Evolutionary conservation across 2,797 vertebrate species (phyloP).

Genomic region (Channallabes apus): DNA sequence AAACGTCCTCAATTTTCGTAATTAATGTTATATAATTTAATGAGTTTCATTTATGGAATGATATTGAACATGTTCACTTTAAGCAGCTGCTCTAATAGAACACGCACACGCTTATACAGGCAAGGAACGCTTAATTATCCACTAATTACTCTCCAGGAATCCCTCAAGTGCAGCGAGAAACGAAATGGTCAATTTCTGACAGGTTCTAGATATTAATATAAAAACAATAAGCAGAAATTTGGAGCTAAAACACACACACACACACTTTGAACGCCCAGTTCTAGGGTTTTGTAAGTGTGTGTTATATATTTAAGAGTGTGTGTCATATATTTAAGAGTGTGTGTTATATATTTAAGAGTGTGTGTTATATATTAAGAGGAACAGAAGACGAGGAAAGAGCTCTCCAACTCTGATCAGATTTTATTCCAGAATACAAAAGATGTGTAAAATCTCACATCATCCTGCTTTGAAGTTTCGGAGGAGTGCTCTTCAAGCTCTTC

Average conservation of each 20-base stretch:
- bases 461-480: too few species aligned
- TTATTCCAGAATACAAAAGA: too few species aligned
- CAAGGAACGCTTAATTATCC: neutral
- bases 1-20: neutral
- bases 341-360: too few species aligned
- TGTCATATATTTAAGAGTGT: too few species aligned
- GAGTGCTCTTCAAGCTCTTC: too few species aligned
- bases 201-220: neutral
- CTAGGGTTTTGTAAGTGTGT: neutral
- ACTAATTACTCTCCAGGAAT: neutral
- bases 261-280: neutral
- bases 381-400: too few species aligned
- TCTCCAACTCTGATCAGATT: too few species aligned
- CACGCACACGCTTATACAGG: neutral
- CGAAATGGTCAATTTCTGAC: neutral
- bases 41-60: neutral
- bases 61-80: neutral
- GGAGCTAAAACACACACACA: neutral
- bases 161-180: neutral
- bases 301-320: too few species aligned
- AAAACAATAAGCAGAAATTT: neutral
- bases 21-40: neutral
- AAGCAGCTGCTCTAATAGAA: neutral
- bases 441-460: too few species aligned
- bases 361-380: too few species aligned